Conservation (phyloP, 2,113 vertebrate genomes). For the Brachypodius melanocephalos region DNA sequence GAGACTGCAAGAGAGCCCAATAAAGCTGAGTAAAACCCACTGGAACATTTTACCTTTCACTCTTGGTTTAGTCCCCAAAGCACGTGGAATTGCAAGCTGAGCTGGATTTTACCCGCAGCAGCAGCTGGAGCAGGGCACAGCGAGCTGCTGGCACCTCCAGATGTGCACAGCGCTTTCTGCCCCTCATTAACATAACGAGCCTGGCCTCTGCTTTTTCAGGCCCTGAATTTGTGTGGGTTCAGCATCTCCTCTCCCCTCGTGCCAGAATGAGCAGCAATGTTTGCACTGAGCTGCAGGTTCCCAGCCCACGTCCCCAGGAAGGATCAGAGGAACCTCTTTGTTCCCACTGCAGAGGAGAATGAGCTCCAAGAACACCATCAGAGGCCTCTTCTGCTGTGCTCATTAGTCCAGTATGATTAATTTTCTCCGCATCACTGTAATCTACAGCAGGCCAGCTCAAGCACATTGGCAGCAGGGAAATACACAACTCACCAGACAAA, state of each 20-base stretch:
- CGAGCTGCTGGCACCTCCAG: neutral
- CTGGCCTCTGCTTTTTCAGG: neutral
- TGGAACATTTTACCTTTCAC: neutral
- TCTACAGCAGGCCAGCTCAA: slow-evolving; percentile 1
- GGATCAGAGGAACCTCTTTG: neutral
- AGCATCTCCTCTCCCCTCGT: neutral
- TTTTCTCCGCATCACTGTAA: neutral
- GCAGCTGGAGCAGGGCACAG: neutral
- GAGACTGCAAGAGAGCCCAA: neutral
- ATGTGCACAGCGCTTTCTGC: neutral
- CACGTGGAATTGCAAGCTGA: neutral
- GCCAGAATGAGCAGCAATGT: neutral
- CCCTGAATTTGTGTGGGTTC: neutral
- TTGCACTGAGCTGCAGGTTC: neutral
- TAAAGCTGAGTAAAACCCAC: neutral
- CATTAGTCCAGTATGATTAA: slow-evolving; percentile 3
- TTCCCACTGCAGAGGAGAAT: neutral
- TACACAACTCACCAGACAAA: neutral
- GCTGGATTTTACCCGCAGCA: neutral
- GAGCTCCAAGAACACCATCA: neutral
- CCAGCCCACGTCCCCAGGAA: neutral
- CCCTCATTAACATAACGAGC: neutral
- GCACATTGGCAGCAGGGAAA: slow-evolving; percentile 10
- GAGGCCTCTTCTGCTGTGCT: neutral
- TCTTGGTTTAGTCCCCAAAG: neutral